phyloP scores from a whole-genome alignment of 1,140 invertebrate genomes.

The Neuroterus valhalla region DNA sequence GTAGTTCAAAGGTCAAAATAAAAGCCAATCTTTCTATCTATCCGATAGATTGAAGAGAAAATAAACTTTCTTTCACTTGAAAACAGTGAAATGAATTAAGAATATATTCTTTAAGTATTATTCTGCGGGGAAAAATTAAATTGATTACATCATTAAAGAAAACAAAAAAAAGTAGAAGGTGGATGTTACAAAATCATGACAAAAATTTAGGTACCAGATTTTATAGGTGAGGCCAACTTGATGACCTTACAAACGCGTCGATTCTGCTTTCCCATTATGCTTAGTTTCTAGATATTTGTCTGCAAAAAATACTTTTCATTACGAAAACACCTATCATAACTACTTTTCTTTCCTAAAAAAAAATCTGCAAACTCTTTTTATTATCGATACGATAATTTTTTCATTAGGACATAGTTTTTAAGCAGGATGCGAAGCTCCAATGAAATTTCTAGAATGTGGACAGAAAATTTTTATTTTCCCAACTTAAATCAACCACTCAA shows the following conservation, averaged over 20 bases:
- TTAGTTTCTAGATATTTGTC: slow-evolving; percentile 74
- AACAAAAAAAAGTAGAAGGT: slow-evolving; percentile 27
- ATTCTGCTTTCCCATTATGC: slow-evolving; percentile 73
- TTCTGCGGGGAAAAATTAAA: background rate
- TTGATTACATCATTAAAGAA: slow-evolving; percentile 32
- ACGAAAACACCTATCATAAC: background rate
- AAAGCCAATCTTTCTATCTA: too few relatives aligned
- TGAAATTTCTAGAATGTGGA: too few relatives aligned
- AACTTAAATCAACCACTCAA: too few relatives aligned
- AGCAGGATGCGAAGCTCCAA: too few relatives aligned
- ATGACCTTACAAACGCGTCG: slow-evolving; percentile 73
- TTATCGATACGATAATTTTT: background rate
- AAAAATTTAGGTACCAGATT: slow-evolving; percentile 72
- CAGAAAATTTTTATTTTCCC: too few relatives aligned
- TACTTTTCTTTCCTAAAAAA: background rate
- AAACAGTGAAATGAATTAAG: too few relatives aligned
- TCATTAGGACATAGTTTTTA: background rate
- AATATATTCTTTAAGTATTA: background rate
- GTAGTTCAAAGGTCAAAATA: too few relatives aligned
- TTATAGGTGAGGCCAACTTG: slow-evolving; percentile 67
- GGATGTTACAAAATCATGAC: slow-evolving; percentile 65
- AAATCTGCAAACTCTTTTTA: background rate
- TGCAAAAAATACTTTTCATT: slow-evolving; percentile 72
- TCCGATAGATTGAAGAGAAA: too few relatives aligned
- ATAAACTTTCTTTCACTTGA: too few relatives aligned